phyloP scores from a whole-genome alignment of 2,797 vertebrate species.

The Valencia hispanica region DNA sequence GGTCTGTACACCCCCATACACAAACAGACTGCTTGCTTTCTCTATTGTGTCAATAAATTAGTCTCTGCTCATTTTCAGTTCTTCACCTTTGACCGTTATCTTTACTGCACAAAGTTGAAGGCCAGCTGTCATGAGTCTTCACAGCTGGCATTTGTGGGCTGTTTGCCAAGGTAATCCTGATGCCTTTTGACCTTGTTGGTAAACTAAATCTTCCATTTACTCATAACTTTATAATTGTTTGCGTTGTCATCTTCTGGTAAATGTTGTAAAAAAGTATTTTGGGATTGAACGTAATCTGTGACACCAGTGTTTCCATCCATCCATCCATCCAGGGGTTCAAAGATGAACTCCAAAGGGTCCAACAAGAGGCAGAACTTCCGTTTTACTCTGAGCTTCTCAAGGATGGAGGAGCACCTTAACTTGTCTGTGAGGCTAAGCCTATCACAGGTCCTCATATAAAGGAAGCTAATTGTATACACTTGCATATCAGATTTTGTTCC shows the following conservation, averaged over 20 bases:
- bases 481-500: background rate
- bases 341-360: too few relatives aligned
- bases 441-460: background rate
- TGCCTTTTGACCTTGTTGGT: background rate
- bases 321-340: too few relatives aligned
- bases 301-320: background rate
- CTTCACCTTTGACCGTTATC: constrained; percentile 11
- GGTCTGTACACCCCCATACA: constrained; percentile 17
- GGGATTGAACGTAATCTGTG: background rate
- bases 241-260: background rate
- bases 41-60: constrained; percentile 19
- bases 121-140: background rate
- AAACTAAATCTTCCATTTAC: background rate
- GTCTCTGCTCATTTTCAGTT: constrained; percentile 19
- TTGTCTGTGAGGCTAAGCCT: too few relatives aligned
- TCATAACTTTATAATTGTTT: background rate
- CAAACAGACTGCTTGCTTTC: background rate
- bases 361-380: background rate
- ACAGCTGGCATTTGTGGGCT: background rate
- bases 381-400: background rate
- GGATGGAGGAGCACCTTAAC: background rate
- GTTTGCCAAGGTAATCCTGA: background rate
- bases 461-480: background rate
- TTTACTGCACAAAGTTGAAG: background rate
- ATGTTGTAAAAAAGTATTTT: background rate